Base-by-base conservation (phyloP, 2,797 vertebrate species). In the Rhynchonycteris naso region DNA sequence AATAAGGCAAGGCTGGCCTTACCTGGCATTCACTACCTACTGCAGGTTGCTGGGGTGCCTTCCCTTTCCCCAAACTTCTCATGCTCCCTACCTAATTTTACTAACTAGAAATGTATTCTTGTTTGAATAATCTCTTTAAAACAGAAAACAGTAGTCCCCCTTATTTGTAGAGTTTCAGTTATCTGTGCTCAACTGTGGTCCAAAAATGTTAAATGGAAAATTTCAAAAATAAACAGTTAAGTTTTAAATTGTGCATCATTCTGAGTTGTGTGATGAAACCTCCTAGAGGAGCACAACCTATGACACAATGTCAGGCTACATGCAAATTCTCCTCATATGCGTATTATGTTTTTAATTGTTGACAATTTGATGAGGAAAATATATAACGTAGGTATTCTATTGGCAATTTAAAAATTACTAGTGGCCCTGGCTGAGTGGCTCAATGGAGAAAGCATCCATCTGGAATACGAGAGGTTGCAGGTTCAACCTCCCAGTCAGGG, bases 101-200 rank as follows among this genome's bases (percentile, higher is more conserved):
- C 38, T 33, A 87, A 90, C 47, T 88, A 61, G 33, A 88, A 81
- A 88, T 65, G 65, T 69, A 69, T 66, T 84, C 50, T 19, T 75
- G 56, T 83, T 91, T 88, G 66, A 83, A 95, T 50, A 76, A 83
- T 35, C 30, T 87, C 35, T 92, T 56, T 79, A 69, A 66, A 94
- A 79, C 50, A 33, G 33, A 95, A 94, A 94, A 68, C 16, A 79
- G 33, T 58, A 79, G 54, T 38, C 35, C 33, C 33, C 76, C 6
- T 35, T 58, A 58, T 38, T 38, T 35, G 9, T 54, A 58, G 56
- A 24, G 76, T 59, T 59, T 58, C 15, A 78, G 76, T 79, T 38
- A 79, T 4, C 54, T 8, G 18, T 9, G 5, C 14, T 59, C 24
- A 79, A 79, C 15, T 79, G 54, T 7, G 35, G 15, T 59, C 22